Percentiles rank a stretch among this genome's conserved stretches.
Evolutionary conservation across 2,113 vertebrate species (phyloP).

Genomic region (Polyodon spathula): DNA sequence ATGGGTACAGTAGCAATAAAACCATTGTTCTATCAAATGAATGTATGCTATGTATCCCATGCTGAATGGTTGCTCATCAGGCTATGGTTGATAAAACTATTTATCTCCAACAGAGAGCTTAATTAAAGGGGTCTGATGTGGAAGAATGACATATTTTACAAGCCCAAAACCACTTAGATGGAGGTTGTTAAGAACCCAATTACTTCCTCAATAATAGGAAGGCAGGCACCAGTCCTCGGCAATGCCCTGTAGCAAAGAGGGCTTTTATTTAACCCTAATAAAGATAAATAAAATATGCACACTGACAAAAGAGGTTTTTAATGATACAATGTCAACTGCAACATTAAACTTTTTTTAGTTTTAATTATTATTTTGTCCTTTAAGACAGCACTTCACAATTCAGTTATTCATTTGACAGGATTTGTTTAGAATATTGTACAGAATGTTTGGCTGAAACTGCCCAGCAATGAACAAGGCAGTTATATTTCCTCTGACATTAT

Average conservation of each 20-base stretch:
- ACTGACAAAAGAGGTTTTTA: not conserved
- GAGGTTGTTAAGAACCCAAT: slow-evolving; percentile 52
- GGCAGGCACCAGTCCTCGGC: slow-evolving; percentile 31
- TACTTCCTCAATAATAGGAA: slow-evolving; percentile 49
- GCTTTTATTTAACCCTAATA: not conserved
- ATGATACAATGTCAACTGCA: no score
- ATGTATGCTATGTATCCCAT: slow-evolving; percentile 25
- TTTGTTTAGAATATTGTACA: no score
- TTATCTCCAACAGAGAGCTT: slow-evolving; percentile 62
- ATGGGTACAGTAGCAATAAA: slow-evolving; percentile 25
- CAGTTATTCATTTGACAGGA: no score
- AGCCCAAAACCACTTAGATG: slow-evolving; percentile 42
- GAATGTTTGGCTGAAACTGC: no score
- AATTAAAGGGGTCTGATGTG: slow-evolving; percentile 58
- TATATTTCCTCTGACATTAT: no score
- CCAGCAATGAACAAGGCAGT: no score
- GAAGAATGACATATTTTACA: slow-evolving; percentile 43
- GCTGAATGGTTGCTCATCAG: slow-evolving; percentile 35
- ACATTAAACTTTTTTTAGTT: no score
- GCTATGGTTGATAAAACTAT: slow-evolving; percentile 38
- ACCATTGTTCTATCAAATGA: slow-evolving; percentile 13
- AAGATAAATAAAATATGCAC: not conserved
- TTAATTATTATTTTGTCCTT: no score
- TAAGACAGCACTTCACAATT: no score
- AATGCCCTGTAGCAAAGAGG: slow-evolving; percentile 9